Conservation (phyloP, 2,113 vertebrate genomes). For the Pluvianellus socialis region DNA sequence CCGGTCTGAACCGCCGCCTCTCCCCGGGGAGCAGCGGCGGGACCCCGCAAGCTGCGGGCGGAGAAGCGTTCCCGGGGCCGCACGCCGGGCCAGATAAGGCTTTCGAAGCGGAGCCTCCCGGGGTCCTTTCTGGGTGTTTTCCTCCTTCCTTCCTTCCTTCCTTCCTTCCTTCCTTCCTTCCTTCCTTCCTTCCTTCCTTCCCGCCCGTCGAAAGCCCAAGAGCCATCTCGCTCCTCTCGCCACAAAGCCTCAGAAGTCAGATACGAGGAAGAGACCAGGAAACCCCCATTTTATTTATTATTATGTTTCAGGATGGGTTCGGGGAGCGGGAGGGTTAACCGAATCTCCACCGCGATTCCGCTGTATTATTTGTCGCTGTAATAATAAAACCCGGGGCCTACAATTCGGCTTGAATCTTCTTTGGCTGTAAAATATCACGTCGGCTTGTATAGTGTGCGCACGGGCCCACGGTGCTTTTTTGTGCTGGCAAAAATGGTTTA, state of each 20-base stretch:
- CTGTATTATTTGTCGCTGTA: not conserved
- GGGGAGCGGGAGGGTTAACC: constrained; percentile 1
- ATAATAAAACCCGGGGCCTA: constrained; percentile 54
- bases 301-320: not conserved
- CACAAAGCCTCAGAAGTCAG: constrained; percentile 1
- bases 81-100: not conserved
- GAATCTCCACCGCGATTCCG: not conserved
- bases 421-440: not conserved
- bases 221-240: not conserved
- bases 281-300: not conserved
- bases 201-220: not conserved
- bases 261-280: not conserved
- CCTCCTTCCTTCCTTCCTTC: not conserved
- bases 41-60: not conserved
- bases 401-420: not conserved
- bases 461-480: not conserved
- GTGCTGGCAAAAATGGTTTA: not conserved
- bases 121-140: not conserved
- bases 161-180: constrained; percentile 4
- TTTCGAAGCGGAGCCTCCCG: not conserved
- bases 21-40: not conserved
- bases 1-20: not conserved
- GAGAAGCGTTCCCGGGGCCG: not conserved
- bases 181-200: not conserved
- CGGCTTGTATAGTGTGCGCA: not conserved